Percentiles rank a stretch among this genome's conserved stretches.
phyloP scores from a whole-genome alignment of 2,888 invertebrate species.

The Hydropsyche betteni region DNA sequence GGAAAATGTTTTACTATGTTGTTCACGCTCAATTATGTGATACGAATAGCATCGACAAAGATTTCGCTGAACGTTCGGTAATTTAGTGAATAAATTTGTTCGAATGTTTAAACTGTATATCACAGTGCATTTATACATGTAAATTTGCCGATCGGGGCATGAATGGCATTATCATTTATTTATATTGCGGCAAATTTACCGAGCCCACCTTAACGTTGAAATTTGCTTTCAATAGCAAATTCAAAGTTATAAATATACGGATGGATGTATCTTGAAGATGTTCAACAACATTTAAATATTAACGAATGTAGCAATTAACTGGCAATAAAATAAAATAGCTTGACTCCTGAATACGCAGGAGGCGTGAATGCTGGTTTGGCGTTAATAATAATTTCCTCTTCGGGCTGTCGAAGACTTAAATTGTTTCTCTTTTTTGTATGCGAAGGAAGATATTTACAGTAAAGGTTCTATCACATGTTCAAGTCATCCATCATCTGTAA shows the following conservation, averaged over 20 bases:
- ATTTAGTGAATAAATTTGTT: not conserved
- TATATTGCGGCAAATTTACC: too few species aligned
- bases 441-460: too few species aligned
- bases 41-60: not conserved
- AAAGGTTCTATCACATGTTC: too few species aligned
- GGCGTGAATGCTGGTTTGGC: slow-evolving; percentile 35
- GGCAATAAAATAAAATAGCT: slow-evolving; percentile 48
- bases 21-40: not conserved
- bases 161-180: too few species aligned
- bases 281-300: slow-evolving; percentile 42
- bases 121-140: too few species aligned
- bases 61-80: slow-evolving; percentile 1
- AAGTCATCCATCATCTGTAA: too few species aligned
- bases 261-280: not conserved
- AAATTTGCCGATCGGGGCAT: too few species aligned
- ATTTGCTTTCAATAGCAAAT: not conserved
- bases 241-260: not conserved
- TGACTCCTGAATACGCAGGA: slow-evolving; percentile 46
- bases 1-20: slow-evolving; percentile 2
- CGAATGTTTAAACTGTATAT: too few species aligned
- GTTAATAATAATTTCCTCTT: slow-evolving; percentile 45
- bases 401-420: not conserved
- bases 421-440: not conserved
- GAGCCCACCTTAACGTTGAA: too few species aligned
- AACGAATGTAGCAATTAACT: slow-evolving; percentile 45